Base-by-base conservation (phyloP, 2,888 invertebrate species). In the Colostygia pectinataria region DNA sequence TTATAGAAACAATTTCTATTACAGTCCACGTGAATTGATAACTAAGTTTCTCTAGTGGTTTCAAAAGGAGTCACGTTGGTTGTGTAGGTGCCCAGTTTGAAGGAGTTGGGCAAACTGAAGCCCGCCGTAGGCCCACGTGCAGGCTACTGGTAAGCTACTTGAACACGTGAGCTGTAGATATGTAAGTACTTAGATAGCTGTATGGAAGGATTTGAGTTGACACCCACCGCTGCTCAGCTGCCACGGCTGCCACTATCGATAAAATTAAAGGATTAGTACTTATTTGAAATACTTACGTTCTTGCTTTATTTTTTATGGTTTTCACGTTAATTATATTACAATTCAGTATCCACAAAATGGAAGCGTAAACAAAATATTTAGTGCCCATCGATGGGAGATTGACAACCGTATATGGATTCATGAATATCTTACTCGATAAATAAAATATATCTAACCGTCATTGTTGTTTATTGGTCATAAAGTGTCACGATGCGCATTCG, bases 51-150 rank as follows among this genome's bases (percentile, higher is more conserved):
- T 59, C 56, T 59, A 71, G 74, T 68, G 68, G 68, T 62, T 76
- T 79, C 74, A 68, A 67, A 40, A 73, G 79, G 77, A 77, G 73
- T 76, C 83, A 80, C 81, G 84, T 83, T 82, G 76, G 84, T 83
- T 82, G 76, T 63, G 65, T 64, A 53, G 40, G 41, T 28, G 27
- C 33, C 53, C 53, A 64, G 60, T 68, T 72, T 74, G 68, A 74
- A 84, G 78, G 73, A 74, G 78, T 80, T 76, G 61, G 66, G 58
- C 70, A 80, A 84, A 83, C 70, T 80, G 72, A 81, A 77, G 70
- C 70, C 69, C 64, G 63, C 59, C 61, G 62, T 57, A 29, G 55
- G 63, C 37, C 38, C 67, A 71, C 72, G 70, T 75, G 73, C 14
- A 6, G 18, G 13, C 12, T 9, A 34, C 18, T 27, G 28, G 28